Base-by-base conservation (phyloP, 2,797 vertebrate species). In the Naso thynnoides region DNA sequence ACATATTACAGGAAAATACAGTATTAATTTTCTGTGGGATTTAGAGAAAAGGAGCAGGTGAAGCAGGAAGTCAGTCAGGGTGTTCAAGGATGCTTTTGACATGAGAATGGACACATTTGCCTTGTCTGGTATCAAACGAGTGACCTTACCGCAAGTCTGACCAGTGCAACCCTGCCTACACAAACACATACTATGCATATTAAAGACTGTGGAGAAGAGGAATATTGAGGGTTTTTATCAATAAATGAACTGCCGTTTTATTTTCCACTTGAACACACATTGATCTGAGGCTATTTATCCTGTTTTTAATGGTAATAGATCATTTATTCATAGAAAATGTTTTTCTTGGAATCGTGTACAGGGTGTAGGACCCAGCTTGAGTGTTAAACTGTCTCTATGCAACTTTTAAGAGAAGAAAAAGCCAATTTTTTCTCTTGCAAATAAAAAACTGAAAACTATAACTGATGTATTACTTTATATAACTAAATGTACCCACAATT, bases 181-280 rank as follows among this genome's bases (percentile, higher is more conserved):
- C 23, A 64, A 52, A 59, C 49, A 58, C 11, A 9, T 21, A 31
- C 27, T 56, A 27, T 59, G 38, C 31, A 50, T 33, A 53, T 31
- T 39, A 50, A 64, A 68, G 15, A 19, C 63, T 27, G n/a, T 39
- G 38, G 29, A 42, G 33, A 39, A 54, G 16, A 52, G 36, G 52
- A 39, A 58, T 29, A 26, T 72, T 27, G 15, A 78, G 33, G 4
- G 54, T 42, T 77, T 84, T 73, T 59, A 63, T 71, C 64, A 73
- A 75, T 84, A 64, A 66, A 27, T 50, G 44, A 66, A 39, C 44
- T 2, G 3, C 47, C 18, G 23, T 77, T 84, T 70, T 70, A 36
- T 56, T 63, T 77, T 64, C 68, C 61, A 68, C 31, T 49, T 53
- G 29, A 57, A 5, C 61, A 66, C 66, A 75, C 62, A 45, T 62